Percentiles rank a stretch among this genome's conserved stretches.
phyloP scores from a whole-genome alignment of 2,888 invertebrate genomes.

The Chloroclysta siterata region DNA sequence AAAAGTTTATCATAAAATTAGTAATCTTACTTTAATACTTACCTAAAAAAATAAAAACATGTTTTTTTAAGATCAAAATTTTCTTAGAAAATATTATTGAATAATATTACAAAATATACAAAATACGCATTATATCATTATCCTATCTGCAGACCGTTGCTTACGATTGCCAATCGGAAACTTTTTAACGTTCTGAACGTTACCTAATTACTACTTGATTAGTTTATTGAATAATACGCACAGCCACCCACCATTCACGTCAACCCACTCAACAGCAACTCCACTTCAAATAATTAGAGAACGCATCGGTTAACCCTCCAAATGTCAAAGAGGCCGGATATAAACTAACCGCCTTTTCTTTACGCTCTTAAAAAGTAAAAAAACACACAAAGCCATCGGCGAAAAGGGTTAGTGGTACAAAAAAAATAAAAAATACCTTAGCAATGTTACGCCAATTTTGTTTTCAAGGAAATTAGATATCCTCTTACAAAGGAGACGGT shows the following conservation, averaged over 20 bases:
- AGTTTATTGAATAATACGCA: constrained; percentile 25
- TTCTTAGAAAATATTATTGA: no score
- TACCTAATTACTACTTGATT: constrained; percentile 9
- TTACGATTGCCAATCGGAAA: no score
- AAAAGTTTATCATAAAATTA: no score
- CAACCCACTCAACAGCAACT: constrained; percentile 61
- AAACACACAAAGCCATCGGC: constrained; percentile 70
- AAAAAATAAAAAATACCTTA: constrained; percentile 63
- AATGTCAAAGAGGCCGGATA: constrained; percentile 80
- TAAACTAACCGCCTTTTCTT: constrained; percentile 85
- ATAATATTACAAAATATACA: no score
- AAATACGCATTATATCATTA: no score
- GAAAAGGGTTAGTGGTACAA: constrained; percentile 69
- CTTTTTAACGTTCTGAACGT: no score
- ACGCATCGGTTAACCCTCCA: constrained; percentile 70
- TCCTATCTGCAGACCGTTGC: no score
- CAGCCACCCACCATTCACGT: constrained; percentile 60
- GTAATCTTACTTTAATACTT: no score
- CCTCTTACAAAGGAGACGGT: constrained; percentile 74
- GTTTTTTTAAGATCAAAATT: no score
- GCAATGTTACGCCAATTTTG: constrained; percentile 84
- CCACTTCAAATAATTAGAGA: constrained; percentile 83
- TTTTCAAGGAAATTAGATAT: constrained; percentile 85
- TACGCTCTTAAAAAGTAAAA: constrained; percentile 70
- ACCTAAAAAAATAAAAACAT: no score